These are phyloP conservation scores for Allacma fusca DNA, from an alignment of 2,888 invertebrate genomes.

Conservation along the genomic window DNA sequence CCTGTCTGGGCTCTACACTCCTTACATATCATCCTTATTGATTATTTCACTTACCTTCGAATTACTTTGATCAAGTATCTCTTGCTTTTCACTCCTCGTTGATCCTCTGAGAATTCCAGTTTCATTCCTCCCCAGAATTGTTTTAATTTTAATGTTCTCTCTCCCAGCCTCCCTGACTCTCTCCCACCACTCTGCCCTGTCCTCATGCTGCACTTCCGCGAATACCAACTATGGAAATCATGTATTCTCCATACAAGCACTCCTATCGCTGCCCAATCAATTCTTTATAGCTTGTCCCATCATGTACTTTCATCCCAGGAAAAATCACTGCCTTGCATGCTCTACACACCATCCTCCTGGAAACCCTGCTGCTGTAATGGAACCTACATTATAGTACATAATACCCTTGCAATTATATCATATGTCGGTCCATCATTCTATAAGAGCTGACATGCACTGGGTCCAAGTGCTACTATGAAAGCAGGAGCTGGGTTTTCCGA, in stretches of 20 bases:
- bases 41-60: conserved; percentile 55
- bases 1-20: conserved; percentile 22
- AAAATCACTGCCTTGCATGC: background rate
- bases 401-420: no score
- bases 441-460: no score
- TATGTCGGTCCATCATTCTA: no score
- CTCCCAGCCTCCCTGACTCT: conserved; percentile 26
- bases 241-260: background rate
- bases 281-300: conserved; percentile 1
- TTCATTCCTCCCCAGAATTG: conserved; percentile 46
- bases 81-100: conserved; percentile 34
- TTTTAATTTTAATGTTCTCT: conserved; percentile 55
- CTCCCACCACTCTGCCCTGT: background rate
- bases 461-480: background rate
- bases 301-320: background rate
- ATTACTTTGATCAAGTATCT: conserved; percentile 54
- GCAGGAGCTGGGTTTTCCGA: background rate
- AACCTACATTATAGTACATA: no score
- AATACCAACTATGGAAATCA: conserved; percentile 1
- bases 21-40: conserved; percentile 52
- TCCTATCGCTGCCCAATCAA: conserved; percentile 12
- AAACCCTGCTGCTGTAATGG: background rate
- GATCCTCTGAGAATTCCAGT: conserved; percentile 38
- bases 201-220: background rate
- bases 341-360: background rate